Base-by-base conservation (phyloP, 92 coral and sea anemone genomes). In the Metridium senile region DNA sequence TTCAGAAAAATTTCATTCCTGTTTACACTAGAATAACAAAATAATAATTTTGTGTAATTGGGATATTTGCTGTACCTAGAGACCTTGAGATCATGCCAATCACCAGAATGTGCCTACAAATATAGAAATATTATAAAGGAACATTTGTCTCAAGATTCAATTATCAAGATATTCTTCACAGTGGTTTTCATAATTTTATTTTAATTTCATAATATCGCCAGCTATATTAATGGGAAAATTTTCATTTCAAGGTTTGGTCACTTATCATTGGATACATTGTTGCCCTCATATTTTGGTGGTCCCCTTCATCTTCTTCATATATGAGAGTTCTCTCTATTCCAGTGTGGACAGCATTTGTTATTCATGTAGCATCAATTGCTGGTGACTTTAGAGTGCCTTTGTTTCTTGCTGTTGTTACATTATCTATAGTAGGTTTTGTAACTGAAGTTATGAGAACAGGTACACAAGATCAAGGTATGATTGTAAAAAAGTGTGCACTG, bases 291-390 rank as follows among this genome's bases (percentile, higher is more conserved):
- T 92, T 92, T 56, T 89, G 88, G 83, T 95, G 99, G 99, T 84
- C 97, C 22, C 95, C 99, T 57, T 82, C 91, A 30, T 79, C 93
- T 49, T 83, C 97, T 33, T 63, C 58, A 26, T 49, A 75, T 54
- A 82, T 95, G 64, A 88, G 87, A 1, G 54, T 84, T 59, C 81
- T 95, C 66, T 89, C 99, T 25, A 72, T 92, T 1, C 99, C 99
- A 74, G 96, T 95, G 25, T 95, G 99, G 99, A 80, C 81, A 67
- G 84, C 85, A 61, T 71, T 95, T 46, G 80, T 92, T 22, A 75
- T 89, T 47, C 95, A 95, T 75, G 66, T 95, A 31, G 93, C 92
- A 35, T 84, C 99, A 21, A 89, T 95, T 32, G 97, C 99, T 85
- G 97, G 97, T 52, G 83, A 91, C 30, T 92, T 83, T 83, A 82